phyloP scores from a whole-genome alignment of 2,888 invertebrate genomes.

The Busseola fusca region DNA sequence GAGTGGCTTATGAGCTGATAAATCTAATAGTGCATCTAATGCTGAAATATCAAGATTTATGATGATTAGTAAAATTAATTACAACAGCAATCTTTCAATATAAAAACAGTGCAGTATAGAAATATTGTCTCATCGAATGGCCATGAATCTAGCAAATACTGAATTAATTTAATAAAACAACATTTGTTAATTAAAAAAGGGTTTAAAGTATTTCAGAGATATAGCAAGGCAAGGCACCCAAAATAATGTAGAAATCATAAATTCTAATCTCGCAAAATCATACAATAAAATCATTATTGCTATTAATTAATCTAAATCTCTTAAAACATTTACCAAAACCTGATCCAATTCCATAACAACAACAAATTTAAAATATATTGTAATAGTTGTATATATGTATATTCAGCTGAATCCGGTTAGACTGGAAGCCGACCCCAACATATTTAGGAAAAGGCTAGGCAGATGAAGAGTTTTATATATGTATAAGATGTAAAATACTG shows the following conservation, averaged over 20 bases:
- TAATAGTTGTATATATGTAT: too few species aligned
- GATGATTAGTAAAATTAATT: conserved; percentile 13
- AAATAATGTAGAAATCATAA: background rate
- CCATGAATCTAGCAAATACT: background rate
- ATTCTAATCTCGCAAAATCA: background rate
- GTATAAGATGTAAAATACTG: too few species aligned
- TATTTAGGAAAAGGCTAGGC: too few species aligned
- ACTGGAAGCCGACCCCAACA: too few species aligned
- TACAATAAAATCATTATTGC: background rate
- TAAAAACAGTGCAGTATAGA: background rate
- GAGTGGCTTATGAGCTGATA: conserved; percentile 81
- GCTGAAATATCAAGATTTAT: conserved; percentile 73
- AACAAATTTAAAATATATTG: background rate
- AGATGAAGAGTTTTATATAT: too few species aligned
- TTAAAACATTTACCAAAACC: background rate
- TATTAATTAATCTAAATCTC: background rate
- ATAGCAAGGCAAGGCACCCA: background rate
- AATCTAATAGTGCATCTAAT: conserved; percentile 78
- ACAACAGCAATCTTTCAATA: background rate
- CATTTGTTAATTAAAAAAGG: background rate
- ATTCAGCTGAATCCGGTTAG: too few species aligned
- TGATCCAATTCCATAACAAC: background rate
- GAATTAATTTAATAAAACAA: background rate
- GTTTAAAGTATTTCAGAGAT: background rate
- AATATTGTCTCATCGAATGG: background rate